Base-by-base conservation (phyloP, 2,888 invertebrate genomes). In the Andrena minutula region DNA sequence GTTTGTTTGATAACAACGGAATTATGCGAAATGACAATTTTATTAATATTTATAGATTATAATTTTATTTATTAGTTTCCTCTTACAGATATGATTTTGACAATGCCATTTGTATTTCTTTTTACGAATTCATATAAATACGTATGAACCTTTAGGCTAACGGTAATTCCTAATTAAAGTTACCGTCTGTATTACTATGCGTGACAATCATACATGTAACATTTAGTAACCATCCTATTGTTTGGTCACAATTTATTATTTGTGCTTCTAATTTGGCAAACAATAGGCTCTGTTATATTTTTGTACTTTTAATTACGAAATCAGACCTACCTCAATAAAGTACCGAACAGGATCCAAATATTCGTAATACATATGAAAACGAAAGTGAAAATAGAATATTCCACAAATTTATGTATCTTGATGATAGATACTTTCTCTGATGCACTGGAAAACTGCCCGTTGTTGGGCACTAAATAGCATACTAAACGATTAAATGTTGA, bases 81-180 rank as follows among this genome's bases (percentile, higher is more conserved):
- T 73, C 81, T 75, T 83, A 86, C 72, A 86, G 58, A 75, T 66
- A 84, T 65, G 72, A 12, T 66, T 35, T 61, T 41, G 35, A 72
- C 26, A 35, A 35, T 3, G 10, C 8, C 35, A 10, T 77, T 74
- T 63, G 51, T 41, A 26, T 8, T 49, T n/a, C 49, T 53, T 72
- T 16, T 53, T 30, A 30, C 49, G 12, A 32, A 35, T 72, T 35
- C 28, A 70, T 53, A 53, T 28, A 71, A 74, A 60, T 30, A 64
- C 49, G 10, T 35, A 5, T 68, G 58, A 61, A 60, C 28, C 56
- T 58, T 2, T 3, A 58, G 2, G 10, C 49, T 32, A 41, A 41
- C 10, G 6, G 53, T 61, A 51, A 79, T 60, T 20, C n/a, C 41
- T 35, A 56, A 47, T 74, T 73, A 51, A 30, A 41, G 10, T n/a